Evolutionary conservation across 2,113 vertebrate genomes (phyloP), one percentile per base, ranked within the genome.

Genomic region (Bettongia penicillata): DNA sequence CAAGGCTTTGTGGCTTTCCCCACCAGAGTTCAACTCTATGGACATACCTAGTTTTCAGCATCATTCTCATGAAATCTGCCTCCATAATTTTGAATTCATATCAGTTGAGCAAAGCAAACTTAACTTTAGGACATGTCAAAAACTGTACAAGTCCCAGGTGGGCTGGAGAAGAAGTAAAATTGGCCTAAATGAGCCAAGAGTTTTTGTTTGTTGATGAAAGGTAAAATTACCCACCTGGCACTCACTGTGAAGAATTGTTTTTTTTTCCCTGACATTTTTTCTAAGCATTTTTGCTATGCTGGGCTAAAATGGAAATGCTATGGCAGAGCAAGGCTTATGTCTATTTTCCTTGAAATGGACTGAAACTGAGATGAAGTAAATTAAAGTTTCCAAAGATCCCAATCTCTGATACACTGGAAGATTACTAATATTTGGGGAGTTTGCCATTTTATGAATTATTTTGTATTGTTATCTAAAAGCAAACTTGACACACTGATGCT

Each of bases 131-230:
- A 93, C 95, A 53, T 84, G 97, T 95, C 97, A 95, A 90, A 95
- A 97, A 94, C 90, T 92, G 95, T 48, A 25, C 37, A 23, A 31
- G 1, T 48, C 93, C 95, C 97, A 95, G 97, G 95, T 95, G 97
- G 95, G 97, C 96, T 51, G 7, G n/a, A 14, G 93, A 89, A 93
- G 95, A 95, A 55, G 93, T 50, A 77, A 92, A 53, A 52, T 0
- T 3, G 93, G 84, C 14, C 25, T 53, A 14, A 90, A 43, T 10
- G 96, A 97, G 97, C 97, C 97, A 96, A 92, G 95, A 94, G 47
- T 84, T 8, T 51, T 49, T 93, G 22, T 37, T 89, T 95, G 94
- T 89, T 93, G 97, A 93, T 96, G 97, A 92, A 95, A 97, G 96
- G 96, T 52, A 47, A 68, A 94, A 68, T 97, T 51, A 25, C 19